Evolutionary conservation across 2,888 invertebrate species (phyloP), one percentile per base, ranked within the genome.

Genomic region (Criorhina ranunculi): DNA sequence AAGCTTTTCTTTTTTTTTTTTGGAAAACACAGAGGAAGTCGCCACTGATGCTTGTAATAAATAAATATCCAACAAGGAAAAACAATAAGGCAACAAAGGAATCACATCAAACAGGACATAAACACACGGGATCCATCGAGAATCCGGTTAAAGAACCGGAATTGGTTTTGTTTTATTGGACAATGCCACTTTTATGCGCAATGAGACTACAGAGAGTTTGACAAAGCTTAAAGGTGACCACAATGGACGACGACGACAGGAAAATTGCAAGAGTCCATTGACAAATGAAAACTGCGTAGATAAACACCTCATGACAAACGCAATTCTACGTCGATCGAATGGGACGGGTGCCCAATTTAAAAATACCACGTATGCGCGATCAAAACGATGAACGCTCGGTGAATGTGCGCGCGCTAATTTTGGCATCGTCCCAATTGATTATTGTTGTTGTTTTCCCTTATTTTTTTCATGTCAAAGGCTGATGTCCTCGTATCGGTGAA

Each of bases 391-490:
- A 83, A 62, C 35, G 66, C 53, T 73, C 42, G 37, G 62, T 53
- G 49, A 59, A 59, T 76, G 59, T 72, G 72, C 78, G 55, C 82
- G 66, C 82, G 82, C 77, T 31, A 78, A 8, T 72, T 46, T 40
- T 83, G 82, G 82, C 78, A 33, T 4, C 1, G 7, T 0, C 40
- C 78, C 82, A 83, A 83, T 12, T 9, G 11, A 9, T 40, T 49
- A 11, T 60, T 67, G 72, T 55, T 78, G 72, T 60, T 67, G 78
- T 73, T 67, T 42, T 59, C 19, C 72, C 70, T 57, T n/a, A n/a
- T n/a, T n/a, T 69, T 73, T 81, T 78, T 78, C 72, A 67, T 78
- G 82, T 78, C 82, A 83, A 83, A 83, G 82, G 82, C 82, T 78
- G 82, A 55, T 73, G 82, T 78, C 78, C 82, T 67, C 82, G 40